Evolutionary conservation across 2,888 invertebrate species (phyloP).

Genomic region (Spodoptera littoralis): DNA sequence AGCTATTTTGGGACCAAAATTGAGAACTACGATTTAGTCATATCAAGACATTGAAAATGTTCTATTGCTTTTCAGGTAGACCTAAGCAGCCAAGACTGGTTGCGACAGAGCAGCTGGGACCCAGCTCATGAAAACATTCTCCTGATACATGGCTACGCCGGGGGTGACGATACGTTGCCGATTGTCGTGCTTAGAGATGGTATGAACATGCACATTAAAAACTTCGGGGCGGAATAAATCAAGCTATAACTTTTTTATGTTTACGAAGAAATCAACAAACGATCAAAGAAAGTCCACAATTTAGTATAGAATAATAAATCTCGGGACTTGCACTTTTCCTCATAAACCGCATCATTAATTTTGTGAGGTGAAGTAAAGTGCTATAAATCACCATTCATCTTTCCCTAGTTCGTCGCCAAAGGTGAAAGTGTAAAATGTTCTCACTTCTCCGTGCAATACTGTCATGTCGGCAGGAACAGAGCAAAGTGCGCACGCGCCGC

Average conservation of each 20-base stretch:
- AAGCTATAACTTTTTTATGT: too few relatives aligned
- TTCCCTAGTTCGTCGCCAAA: constrained; percentile 40
- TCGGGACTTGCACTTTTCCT: constrained; percentile 5
- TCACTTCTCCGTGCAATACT: constrained; percentile 37
- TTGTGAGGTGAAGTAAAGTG: background rate
- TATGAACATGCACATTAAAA: constrained; percentile 63
- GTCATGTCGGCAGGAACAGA: constrained; percentile 28
- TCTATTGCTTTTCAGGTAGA: constrained; percentile 81
- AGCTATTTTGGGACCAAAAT: constrained; percentile 1
- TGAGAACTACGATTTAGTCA: background rate
- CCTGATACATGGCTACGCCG: constrained; percentile 93
- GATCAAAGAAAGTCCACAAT: too few relatives aligned
- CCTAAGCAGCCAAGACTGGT: constrained; percentile 91
- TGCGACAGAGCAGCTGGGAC: constrained; percentile 92
- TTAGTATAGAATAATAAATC: too few relatives aligned
- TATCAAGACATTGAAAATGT: background rate
- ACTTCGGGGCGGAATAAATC: too few relatives aligned
- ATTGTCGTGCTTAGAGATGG: constrained; percentile 93
- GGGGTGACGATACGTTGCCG: constrained; percentile 92
- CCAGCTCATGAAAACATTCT: constrained; percentile 91
- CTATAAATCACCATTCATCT: constrained; percentile 31
- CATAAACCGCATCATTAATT: constrained; percentile 23
- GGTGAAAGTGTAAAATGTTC: constrained; percentile 61
- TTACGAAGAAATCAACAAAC: too few relatives aligned
- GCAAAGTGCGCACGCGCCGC: constrained; percentile 31